Percentiles rank a stretch among this genome's conserved stretches.
phyloP scores from a whole-genome alignment of 2,888 invertebrate species.

The Limnephilus auricula region DNA sequence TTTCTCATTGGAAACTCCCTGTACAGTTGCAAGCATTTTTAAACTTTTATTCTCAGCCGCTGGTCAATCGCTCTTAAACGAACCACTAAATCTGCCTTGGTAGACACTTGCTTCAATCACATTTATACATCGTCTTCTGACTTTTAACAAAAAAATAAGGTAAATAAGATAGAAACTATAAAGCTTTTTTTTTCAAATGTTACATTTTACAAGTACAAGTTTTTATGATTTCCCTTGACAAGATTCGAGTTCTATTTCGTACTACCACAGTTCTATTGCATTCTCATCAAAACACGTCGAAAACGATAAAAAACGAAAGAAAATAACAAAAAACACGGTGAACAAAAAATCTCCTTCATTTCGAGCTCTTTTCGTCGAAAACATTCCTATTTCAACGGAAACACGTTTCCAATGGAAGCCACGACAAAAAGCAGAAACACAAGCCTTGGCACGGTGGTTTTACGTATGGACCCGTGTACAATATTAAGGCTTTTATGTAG shows the following conservation, averaged over 20 bases:
- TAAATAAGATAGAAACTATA: too few species aligned
- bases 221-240: not conserved
- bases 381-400: not conserved
- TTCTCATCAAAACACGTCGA: not conserved
- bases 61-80: too few species aligned
- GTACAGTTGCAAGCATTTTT: too few species aligned
- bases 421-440: not conserved
- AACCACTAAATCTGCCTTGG: too few species aligned
- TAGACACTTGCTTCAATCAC: too few species aligned
- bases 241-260: not conserved
- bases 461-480: slow-evolving; percentile 2
- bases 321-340: not conserved
- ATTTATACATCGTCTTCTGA: too few species aligned
- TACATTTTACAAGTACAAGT: not conserved
- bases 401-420: not conserved
- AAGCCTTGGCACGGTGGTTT: not conserved
- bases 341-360: not conserved
- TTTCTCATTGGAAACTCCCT: too few species aligned
- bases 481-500: not conserved
- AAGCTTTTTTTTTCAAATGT: not conserved
- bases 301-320: not conserved
- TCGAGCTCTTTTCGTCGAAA: not conserved
- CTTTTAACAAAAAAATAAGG: too few species aligned
- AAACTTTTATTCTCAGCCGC: too few species aligned
- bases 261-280: not conserved